A percentile compares a stretch with the other conserved stretches of the same genome.
phyloP scores from a whole-genome alignment of 1,140 invertebrate species.

The Bicyclus anynana region DNA sequence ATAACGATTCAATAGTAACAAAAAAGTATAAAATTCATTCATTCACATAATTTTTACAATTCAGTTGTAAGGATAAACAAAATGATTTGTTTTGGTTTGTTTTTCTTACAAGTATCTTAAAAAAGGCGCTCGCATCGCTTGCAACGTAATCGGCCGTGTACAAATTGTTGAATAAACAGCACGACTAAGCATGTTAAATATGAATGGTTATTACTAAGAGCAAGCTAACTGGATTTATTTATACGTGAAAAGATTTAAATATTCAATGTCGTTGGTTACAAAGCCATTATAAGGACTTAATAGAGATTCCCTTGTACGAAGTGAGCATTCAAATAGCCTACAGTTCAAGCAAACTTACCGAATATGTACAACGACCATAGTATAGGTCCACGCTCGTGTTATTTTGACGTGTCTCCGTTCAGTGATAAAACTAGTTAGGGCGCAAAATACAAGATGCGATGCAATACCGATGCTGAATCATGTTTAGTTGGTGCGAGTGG shows the following conservation, averaged over 20 bases:
- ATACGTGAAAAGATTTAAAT: constrained; percentile 65
- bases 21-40: too few species aligned
- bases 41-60: too few species aligned
- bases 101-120: background rate
- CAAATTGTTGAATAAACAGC: constrained; percentile 50
- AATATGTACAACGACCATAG: constrained; percentile 68
- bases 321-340: constrained; percentile 70
- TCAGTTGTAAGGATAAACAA: too few species aligned
- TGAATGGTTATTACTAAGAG: constrained; percentile 55
- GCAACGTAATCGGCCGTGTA: constrained; percentile 20
- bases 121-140: constrained; percentile 2
- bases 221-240: constrained; percentile 62
- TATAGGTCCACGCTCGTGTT: background rate
- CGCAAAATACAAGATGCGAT: too few species aligned
- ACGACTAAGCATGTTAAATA: constrained; percentile 50
- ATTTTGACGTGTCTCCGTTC: too few species aligned
- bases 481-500: too few species aligned
- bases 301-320: constrained; percentile 70
- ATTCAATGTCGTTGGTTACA: constrained; percentile 50
- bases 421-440: too few species aligned
- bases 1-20: too few species aligned
- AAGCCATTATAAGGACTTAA: constrained; percentile 70
- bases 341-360: constrained; percentile 61
- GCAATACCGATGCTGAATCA: too few species aligned
- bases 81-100: too few species aligned